Evolutionary conservation across 2,113 vertebrate genomes (phyloP).

Genomic region (Lipotes vexillifer): DNA sequence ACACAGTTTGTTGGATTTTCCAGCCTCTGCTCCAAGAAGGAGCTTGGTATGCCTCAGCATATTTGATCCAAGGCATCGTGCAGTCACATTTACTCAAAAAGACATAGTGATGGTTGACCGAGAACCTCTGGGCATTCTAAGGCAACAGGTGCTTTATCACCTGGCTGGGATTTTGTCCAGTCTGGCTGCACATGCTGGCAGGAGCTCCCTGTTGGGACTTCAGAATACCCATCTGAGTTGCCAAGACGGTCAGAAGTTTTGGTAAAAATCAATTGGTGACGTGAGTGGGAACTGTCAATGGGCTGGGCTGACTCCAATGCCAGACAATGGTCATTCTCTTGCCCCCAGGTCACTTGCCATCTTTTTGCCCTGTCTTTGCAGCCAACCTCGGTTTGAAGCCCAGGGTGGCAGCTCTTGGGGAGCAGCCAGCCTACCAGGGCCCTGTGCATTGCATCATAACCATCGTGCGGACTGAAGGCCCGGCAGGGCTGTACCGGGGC

Average conservation of each 20-base stretch:
- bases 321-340: neutral
- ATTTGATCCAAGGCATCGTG: neutral
- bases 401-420: constrained; percentile 70
- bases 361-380: constrained; percentile 60
- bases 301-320: neutral
- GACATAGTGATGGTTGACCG: neutral
- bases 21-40: neutral
- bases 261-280: neutral
- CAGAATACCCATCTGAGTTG: neutral
- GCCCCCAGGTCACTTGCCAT: neutral
- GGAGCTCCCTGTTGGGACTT: neutral
- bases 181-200: neutral
- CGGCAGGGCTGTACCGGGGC: constrained; percentile 91
- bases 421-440: constrained; percentile 83
- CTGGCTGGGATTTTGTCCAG: neutral
- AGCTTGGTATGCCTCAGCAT: neutral
- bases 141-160: neutral
- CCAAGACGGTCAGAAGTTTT: neutral
- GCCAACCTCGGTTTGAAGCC: constrained; percentile 81
- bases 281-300: neutral
- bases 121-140: neutral
- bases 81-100: neutral
- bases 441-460: constrained; percentile 91
- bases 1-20: neutral
- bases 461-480: constrained; percentile 89